phyloP scores from a whole-genome alignment of 2,888 invertebrate species.

The Tetropium fuscum region DNA sequence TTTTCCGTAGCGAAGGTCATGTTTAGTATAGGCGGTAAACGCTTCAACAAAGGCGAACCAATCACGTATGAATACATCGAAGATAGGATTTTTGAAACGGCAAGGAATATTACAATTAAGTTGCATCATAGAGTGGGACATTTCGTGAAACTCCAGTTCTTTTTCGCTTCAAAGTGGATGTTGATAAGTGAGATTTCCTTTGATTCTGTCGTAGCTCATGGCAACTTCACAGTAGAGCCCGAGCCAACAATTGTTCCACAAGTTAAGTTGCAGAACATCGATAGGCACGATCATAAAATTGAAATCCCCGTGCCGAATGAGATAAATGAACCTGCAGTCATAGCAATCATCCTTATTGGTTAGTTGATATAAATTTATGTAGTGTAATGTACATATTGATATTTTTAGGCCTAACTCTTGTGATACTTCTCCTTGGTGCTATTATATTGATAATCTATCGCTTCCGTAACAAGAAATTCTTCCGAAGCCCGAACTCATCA shows the following conservation, averaged over 20 bases:
- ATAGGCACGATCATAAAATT: conserved; percentile 66
- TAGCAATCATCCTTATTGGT: conserved; percentile 84
- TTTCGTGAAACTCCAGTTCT: conserved; percentile 82
- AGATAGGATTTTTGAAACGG: conserved; percentile 83
- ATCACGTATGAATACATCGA: conserved; percentile 79
- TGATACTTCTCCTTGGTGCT: conserved; percentile 35
- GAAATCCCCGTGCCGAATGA: conserved; percentile 76
- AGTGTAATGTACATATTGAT: background rate
- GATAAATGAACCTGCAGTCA: conserved; percentile 78
- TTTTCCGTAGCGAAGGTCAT: conserved; percentile 83
- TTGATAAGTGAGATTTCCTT: conserved; percentile 92
- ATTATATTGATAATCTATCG: conserved; percentile 68
- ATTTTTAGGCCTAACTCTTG: conserved; percentile 37
- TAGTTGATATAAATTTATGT: conserved; percentile 31
- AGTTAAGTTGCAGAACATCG: conserved; percentile 65
- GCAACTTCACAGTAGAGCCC: conserved; percentile 80
- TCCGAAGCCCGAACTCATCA: conserved; percentile 77
- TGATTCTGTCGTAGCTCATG: conserved; percentile 81
- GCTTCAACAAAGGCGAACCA: conserved; percentile 81
- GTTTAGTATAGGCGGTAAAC: conserved; percentile 83
- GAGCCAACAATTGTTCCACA: conserved; percentile 69
- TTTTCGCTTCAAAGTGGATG: conserved; percentile 88
- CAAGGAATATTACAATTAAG: conserved; percentile 85
- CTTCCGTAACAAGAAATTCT: conserved; percentile 79
- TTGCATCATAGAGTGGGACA: conserved; percentile 85